Evolutionary conservation across 2,113 vertebrate genomes (phyloP).

Genomic region (Atrichornis clamosus): DNA sequence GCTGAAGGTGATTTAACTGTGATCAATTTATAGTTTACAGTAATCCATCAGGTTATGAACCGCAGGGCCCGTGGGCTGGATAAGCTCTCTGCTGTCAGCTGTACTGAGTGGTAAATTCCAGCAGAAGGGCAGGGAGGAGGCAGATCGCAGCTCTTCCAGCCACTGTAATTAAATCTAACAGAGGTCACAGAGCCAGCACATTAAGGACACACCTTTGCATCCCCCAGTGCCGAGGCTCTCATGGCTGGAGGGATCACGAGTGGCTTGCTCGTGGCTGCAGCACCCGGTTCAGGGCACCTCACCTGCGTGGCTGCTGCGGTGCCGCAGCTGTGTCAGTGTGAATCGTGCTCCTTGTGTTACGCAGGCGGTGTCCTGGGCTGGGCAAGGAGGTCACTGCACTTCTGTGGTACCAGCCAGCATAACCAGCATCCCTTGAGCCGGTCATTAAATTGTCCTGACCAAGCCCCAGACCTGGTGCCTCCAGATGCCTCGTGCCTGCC

Average conservation of each 20-base stretch:
- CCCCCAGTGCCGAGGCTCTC: rapidly evolving
- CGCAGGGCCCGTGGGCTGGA: neutral
- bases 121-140: neutral
- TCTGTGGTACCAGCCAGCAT: rapidly evolving
- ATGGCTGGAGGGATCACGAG: rapidly evolving
- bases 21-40: constrained; percentile 9
- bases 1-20: constrained; percentile 18
- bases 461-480: neutral
- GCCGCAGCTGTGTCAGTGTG: neutral
- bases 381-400: neutral
- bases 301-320: neutral
- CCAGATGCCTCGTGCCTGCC: neutral
- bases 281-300: neutral
- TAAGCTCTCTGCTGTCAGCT: neutral
- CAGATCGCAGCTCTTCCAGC: neutral
- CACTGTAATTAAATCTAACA: neutral
- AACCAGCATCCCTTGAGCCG: rapidly evolving
- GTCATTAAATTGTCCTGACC: neutral
- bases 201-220: neutral
- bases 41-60: constrained; percentile 6
- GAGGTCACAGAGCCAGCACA: neutral
- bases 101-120: neutral
- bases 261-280: neutral
- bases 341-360: neutral
- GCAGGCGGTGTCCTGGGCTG: neutral